These are phyloP conservation scores for Argyresthia albistria DNA, from an alignment of 2,888 invertebrate genomes.

Conservation along the genomic window DNA sequence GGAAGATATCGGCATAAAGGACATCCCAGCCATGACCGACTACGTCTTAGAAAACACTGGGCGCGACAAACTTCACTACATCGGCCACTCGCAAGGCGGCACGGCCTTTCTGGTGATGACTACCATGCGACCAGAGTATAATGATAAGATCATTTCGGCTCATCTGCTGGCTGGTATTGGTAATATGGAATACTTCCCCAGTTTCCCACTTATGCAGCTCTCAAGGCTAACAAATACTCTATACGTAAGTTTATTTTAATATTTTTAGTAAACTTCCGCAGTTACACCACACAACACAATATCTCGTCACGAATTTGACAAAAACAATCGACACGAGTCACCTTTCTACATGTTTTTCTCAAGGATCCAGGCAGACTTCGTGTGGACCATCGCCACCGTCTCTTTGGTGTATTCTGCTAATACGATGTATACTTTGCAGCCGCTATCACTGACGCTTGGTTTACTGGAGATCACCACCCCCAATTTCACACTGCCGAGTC, in stretches of 20 bases:
- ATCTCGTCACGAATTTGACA: too few species aligned
- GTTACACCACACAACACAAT: not conserved
- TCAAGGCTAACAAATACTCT: slow-evolving; percentile 26
- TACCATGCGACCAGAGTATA: slow-evolving; percentile 70
- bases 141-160: slow-evolving; percentile 70
- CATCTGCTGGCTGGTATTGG: slow-evolving; percentile 67
- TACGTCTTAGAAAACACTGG: slow-evolving; percentile 31
- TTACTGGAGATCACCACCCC: too few species aligned
- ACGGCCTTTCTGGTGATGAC: slow-evolving; percentile 75
- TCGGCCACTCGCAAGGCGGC: slow-evolving; percentile 82
- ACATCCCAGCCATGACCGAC: slow-evolving; percentile 48
- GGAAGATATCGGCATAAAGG: slow-evolving; percentile 44
- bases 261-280: not conserved
- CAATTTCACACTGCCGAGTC: too few species aligned
- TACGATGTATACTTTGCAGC: too few species aligned
- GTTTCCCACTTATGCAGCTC: slow-evolving; percentile 13
- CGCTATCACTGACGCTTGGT: too few species aligned
- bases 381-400: too few species aligned
- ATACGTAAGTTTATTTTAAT: slow-evolving; percentile 32
- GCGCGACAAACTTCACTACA: slow-evolving; percentile 70
- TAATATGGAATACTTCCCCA: slow-evolving; percentile 34
- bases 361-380: too few species aligned
- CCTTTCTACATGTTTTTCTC: too few species aligned
- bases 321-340: too few species aligned
- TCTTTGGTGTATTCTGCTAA: too few species aligned